These are phyloP conservation scores for Oenanthe melanoleuca DNA, from an alignment of 2,113 vertebrate species.

Conservation along the genomic window DNA sequence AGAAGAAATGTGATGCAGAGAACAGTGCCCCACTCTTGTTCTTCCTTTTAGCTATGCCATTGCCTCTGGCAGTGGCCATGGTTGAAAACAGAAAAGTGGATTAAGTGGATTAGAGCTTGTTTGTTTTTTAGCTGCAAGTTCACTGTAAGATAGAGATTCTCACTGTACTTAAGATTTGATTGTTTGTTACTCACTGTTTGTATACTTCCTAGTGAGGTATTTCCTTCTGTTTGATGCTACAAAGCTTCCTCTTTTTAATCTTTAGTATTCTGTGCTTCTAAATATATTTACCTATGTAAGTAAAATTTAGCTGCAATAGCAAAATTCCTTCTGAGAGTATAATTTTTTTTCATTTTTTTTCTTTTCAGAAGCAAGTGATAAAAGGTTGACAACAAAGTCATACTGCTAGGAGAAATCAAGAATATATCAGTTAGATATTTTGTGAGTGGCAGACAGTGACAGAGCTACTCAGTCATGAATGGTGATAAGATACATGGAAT, in stretches of 20 bases:
- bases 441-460: background rate
- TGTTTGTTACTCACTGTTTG: background rate
- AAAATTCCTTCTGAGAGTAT: background rate
- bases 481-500: background rate
- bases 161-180: background rate
- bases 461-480: background rate
- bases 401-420: background rate
- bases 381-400: background rate
- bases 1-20: background rate
- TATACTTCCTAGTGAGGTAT: background rate
- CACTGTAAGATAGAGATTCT: background rate
- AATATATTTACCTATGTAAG: background rate
- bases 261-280: background rate
- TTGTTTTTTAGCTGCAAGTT: background rate
- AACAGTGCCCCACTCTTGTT: background rate
- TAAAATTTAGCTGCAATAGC: background rate
- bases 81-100: background rate
- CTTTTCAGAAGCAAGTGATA: background rate
- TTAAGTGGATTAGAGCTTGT: background rate
- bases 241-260: background rate
- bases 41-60: background rate
- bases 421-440: background rate
- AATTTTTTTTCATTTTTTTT: background rate
- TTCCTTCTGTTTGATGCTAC: background rate
- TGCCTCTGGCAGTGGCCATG: rapidly evolving